Percentiles rank a stretch among this genome's conserved stretches.
These are phyloP conservation scores for Euleptes europaea DNA, from an alignment of 2,113 vertebrate species.

Conservation along the genomic window DNA sequence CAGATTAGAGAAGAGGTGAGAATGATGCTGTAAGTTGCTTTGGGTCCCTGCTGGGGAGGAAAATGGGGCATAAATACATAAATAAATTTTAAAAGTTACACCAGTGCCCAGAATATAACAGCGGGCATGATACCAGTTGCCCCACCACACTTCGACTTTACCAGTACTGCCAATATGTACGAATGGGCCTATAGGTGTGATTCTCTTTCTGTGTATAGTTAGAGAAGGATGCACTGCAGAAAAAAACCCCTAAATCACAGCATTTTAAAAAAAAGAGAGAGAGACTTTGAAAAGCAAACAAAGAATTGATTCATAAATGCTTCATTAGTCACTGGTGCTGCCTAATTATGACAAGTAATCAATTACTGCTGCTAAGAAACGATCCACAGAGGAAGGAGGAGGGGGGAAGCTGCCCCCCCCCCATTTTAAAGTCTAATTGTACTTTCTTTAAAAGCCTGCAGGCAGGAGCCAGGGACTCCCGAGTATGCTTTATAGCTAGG, in stretches of 20 bases:
- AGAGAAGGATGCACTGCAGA: not conserved
- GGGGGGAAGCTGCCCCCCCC: not conserved
- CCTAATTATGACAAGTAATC: constrained; percentile 63
- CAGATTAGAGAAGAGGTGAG: too few species aligned
- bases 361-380: constrained; percentile 46
- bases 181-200: not conserved
- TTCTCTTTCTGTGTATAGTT: too few species aligned
- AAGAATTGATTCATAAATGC: constrained; percentile 52
- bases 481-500: constrained; percentile 31
- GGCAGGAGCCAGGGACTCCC: constrained; percentile 20
- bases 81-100: too few species aligned
- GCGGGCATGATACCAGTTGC: too few species aligned
- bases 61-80: too few species aligned
- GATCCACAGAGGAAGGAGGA: constrained; percentile 12
- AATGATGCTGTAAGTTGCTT: too few species aligned
- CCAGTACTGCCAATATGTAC: not conserved
- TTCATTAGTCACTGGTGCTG: constrained; percentile 59
- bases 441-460: constrained; percentile 46
- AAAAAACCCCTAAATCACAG: not conserved
- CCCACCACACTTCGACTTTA: not conserved
- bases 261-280: not conserved
- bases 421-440: constrained; percentile 25
- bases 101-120: too few species aligned
- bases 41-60: too few species aligned
- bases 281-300: constrained; percentile 22